Conservation (phyloP, 2,113 vertebrate species). For the Todiramphus saurophagus region DNA sequence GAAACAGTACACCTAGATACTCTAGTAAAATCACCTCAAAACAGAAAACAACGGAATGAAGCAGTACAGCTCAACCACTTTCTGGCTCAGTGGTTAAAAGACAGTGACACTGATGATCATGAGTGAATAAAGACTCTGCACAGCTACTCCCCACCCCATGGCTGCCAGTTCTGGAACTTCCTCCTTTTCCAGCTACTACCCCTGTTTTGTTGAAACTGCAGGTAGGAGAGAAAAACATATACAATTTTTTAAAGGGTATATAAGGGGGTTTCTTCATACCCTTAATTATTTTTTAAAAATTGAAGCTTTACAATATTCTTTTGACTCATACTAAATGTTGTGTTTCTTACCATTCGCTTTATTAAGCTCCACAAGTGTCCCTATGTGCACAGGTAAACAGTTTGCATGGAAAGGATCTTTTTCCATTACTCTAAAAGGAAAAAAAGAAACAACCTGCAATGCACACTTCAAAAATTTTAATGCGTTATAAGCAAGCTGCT, state of each 20-base stretch:
- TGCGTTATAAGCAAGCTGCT: not conserved
- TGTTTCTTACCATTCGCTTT: slow-evolving; percentile 91
- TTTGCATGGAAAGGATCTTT: slow-evolving; percentile 98
- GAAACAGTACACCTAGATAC: not conserved
- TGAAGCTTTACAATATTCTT: not conserved
- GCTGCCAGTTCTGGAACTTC: not conserved
- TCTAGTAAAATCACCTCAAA: not conserved
- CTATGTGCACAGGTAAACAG: slow-evolving; percentile 98
- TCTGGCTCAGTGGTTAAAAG: not conserved
- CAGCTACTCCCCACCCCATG: rapidly evolving
- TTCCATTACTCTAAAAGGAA: slow-evolving; percentile 89
- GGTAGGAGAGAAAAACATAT: not conserved
- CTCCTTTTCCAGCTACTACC: not conserved
- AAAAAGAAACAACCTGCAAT: not conserved
- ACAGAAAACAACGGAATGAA: not conserved
- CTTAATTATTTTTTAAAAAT: not conserved
- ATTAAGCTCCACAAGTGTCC: slow-evolving; percentile 95
- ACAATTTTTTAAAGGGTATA: not conserved
- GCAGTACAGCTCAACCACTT: not conserved
- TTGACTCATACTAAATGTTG: not conserved
- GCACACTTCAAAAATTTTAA: not conserved
- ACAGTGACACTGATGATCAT: rapidly evolving
- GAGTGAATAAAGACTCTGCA: not conserved
- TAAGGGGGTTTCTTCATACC: not conserved
- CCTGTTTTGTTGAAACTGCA: not conserved